These are phyloP conservation scores for Synanthedon formicaeformis DNA, from an alignment of 2,888 invertebrate genomes.

Conservation along the genomic window DNA sequence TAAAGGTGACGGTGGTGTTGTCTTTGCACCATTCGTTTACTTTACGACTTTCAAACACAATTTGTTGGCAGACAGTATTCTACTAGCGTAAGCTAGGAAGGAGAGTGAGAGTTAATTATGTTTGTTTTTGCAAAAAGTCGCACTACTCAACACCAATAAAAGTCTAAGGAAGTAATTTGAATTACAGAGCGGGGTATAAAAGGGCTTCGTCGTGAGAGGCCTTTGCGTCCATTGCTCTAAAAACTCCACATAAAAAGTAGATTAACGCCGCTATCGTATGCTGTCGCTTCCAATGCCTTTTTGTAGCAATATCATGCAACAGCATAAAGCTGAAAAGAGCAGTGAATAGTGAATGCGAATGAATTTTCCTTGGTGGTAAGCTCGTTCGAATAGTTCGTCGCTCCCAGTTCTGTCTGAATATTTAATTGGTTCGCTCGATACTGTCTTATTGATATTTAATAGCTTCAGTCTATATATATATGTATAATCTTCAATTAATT, in stretches of 20 bases:
- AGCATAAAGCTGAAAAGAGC: constrained; percentile 19
- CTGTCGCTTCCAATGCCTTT: background rate
- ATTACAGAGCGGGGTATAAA: background rate
- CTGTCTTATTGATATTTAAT: constrained; percentile 20
- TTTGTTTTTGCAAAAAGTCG: background rate
- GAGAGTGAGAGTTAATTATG: background rate
- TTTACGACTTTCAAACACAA: background rate
- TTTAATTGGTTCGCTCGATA: constrained; percentile 16
- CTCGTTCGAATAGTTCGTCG: constrained; percentile 4
- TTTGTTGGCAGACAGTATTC: background rate
- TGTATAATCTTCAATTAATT: background rate
- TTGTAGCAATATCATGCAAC: background rate
- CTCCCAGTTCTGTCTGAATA: constrained; percentile 18
- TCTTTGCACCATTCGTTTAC: background rate
- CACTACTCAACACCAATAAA: background rate
- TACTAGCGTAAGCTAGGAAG: background rate
- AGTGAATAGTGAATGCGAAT: constrained; percentile 14
- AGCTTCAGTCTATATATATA: background rate
- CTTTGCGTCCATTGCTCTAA: background rate
- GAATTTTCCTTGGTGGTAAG: background rate
- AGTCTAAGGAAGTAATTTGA: background rate
- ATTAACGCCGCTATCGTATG: background rate
- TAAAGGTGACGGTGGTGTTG: background rate
- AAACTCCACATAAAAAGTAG: background rate
- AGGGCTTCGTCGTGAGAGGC: background rate